Evolutionary conservation across 2,888 invertebrate species (phyloP).

Genomic region (Drosophila mimetica): DNA sequence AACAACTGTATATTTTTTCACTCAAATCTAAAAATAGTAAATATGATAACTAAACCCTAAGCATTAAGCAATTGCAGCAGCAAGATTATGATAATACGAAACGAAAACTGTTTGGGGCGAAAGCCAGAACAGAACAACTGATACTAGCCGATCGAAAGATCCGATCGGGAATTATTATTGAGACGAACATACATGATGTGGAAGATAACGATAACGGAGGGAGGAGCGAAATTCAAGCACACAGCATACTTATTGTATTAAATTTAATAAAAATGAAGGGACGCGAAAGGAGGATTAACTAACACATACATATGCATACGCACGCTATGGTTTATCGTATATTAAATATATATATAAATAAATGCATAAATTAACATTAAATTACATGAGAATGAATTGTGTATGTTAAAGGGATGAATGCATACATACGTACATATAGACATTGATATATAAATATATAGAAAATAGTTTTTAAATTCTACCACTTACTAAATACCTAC

Average conservation of each 20-base stretch:
- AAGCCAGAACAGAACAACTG: not conserved
- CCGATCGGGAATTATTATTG: conserved; percentile 13
- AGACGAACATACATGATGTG: conserved; percentile 17
- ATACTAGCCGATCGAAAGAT: conserved; percentile 6
- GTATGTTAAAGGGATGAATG: conserved; percentile 56
- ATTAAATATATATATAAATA: conserved; percentile 53
- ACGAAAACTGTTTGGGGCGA: conserved; percentile 11
- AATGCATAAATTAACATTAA: conserved; percentile 45
- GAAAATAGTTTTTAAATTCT: conserved; percentile 64
- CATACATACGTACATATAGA: conserved; percentile 49
- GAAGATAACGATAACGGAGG: conserved; percentile 25
- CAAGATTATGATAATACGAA: conserved; percentile 8
- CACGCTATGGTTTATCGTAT: conserved; percentile 55
- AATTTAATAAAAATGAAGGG: conserved; percentile 53
- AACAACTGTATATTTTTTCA: conserved; percentile 73
- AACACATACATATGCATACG: conserved; percentile 48
- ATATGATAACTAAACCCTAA: conserved; percentile 37
- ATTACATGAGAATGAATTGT: conserved; percentile 43
- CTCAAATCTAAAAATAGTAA: conserved; percentile 71
- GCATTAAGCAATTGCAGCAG: conserved; percentile 31
- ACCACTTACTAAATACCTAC: conserved; percentile 58
- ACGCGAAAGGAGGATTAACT: conserved; percentile 32
- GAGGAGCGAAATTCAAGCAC: conserved; percentile 54
- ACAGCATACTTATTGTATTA: conserved; percentile 74
- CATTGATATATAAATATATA: conserved; percentile 46